Base-by-base conservation (phyloP, 2,113 vertebrate genomes). In the Seriola quinqueradiata region DNA sequence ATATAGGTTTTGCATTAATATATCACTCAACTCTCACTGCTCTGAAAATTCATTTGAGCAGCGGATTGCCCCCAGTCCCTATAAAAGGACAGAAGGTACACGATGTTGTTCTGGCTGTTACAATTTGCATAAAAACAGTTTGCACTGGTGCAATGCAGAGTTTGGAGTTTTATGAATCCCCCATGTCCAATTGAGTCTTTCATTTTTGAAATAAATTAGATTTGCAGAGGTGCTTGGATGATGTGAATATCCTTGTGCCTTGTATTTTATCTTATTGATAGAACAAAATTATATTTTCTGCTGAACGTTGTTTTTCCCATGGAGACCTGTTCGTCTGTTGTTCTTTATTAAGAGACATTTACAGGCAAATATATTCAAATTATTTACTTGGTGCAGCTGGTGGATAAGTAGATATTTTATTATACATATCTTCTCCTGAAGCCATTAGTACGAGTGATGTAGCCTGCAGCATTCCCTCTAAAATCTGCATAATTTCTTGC, bases 81-180 rank as follows among this genome's bases (percentile, higher is more conserved):
- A 21, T 70, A 36, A 50, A 75, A 77, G 77, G 77, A 70, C 46
- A 60, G 60, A 69, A 64, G 11, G 65, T 67, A 23, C 44, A 36
- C 54, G 5, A 3, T 69, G 77, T 70, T 44, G 75, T 72, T 77
- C 78, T n/a, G 3, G 14, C 23, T 8, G 21, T 55, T 25, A 76
- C 71, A 34, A 88, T 88, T 91, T 91, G 55, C 88, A 87, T 91
- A 55, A 82, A 86, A 83, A 69, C 61, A 50, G 70, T 85, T 84
- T 73, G 48, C 75, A 0, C 59, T 84, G 83, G 16, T 76, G 85
- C 85, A 87, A 52, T 87, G 85, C 77, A 86, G 84, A 64, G 77
- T 83, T 88, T 86, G 70, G 44, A 78, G 44, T 83, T 85, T 73
- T 58, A 87, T 87, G 70, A 86, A 83, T 90, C 90, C 84, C 80